A percentile compares a stretch with the other conserved stretches of the same genome.
phyloP scores from a whole-genome alignment of 1,140 invertebrate species.

The Mylabris phalerata region DNA sequence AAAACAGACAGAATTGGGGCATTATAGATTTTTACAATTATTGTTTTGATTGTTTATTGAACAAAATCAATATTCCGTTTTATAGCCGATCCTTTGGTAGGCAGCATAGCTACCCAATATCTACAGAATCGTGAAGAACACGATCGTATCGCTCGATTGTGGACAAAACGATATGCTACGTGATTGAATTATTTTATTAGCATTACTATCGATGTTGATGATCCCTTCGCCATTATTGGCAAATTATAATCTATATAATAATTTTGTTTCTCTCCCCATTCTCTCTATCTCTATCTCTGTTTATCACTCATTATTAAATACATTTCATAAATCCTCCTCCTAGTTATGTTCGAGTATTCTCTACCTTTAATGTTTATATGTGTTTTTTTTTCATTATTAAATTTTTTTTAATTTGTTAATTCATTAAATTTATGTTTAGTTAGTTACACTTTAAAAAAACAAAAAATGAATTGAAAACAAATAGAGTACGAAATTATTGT shows the following conservation, averaged over 20 bases:
- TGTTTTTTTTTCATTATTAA: no score
- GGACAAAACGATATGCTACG: constrained; percentile 97
- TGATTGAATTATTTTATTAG: constrained; percentile 50
- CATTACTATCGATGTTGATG: constrained; percentile 24
- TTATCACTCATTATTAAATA: constrained; percentile 23
- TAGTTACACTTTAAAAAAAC: not conserved
- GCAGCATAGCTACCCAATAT: constrained; percentile 97
- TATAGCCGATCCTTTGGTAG: constrained; percentile 90
- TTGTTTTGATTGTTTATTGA: not conserved
- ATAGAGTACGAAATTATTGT: constrained; percentile 15
- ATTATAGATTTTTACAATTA: no score
- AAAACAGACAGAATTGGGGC: no score
- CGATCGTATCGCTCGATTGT: constrained; percentile 93
- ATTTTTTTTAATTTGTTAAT: no score
- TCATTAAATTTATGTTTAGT: constrained; percentile 6
- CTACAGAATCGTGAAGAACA: constrained; percentile 95
- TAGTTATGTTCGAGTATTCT: no score
- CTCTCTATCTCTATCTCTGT: constrained; percentile 22
- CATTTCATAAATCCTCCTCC: constrained; percentile 16
- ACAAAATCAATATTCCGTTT: constrained; percentile 9
- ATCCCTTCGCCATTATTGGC: constrained; percentile 32
- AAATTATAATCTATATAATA: constrained; percentile 22
- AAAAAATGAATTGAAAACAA: not conserved
- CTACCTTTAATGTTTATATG: no score
- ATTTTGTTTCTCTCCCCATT: constrained; percentile 25